A percentile compares a stretch with the other conserved stretches of the same genome.
phyloP scores from a whole-genome alignment of 2,888 invertebrate species.

The Volucella bombylans region DNA sequence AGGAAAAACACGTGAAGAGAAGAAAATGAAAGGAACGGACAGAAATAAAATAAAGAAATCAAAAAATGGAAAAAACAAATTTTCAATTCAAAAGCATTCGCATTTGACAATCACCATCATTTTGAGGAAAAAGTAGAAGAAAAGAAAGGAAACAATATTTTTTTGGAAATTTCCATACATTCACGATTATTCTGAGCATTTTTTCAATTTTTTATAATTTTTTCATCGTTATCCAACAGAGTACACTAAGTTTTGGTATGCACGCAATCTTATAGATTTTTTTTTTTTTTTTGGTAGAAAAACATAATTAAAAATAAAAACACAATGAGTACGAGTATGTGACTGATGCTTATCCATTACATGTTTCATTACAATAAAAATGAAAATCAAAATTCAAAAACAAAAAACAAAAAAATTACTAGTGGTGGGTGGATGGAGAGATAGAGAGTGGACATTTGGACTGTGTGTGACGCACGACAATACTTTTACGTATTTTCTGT shows the following conservation, averaged over 20 bases:
- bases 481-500: constrained; percentile 35
- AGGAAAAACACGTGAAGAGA: constrained; percentile 75
- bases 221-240: constrained; percentile 36
- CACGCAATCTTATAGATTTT: constrained; percentile 61
- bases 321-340: constrained; percentile 65
- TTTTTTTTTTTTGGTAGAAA: constrained; percentile 36
- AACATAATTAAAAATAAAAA: background rate
- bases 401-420: constrained; percentile 28
- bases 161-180: constrained; percentile 33
- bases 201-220: constrained; percentile 13
- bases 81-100: constrained; percentile 56
- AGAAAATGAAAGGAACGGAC: constrained; percentile 15
- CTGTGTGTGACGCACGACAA: constrained; percentile 60
- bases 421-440: constrained; percentile 19
- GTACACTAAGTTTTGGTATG: constrained; percentile 55
- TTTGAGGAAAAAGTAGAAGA: background rate
- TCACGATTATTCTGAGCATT: constrained; percentile 62
- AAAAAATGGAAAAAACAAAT: constrained; percentile 25
- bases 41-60: background rate
- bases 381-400: constrained; percentile 6
- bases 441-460: constrained; percentile 43
- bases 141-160: constrained; percentile 29
- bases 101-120: constrained; percentile 37
- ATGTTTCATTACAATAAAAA: constrained; percentile 32
- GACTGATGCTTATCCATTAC: constrained; percentile 66